These are phyloP conservation scores for Odontomyia ornata DNA, from an alignment of 2,888 invertebrate genomes.

Conservation along the genomic window DNA sequence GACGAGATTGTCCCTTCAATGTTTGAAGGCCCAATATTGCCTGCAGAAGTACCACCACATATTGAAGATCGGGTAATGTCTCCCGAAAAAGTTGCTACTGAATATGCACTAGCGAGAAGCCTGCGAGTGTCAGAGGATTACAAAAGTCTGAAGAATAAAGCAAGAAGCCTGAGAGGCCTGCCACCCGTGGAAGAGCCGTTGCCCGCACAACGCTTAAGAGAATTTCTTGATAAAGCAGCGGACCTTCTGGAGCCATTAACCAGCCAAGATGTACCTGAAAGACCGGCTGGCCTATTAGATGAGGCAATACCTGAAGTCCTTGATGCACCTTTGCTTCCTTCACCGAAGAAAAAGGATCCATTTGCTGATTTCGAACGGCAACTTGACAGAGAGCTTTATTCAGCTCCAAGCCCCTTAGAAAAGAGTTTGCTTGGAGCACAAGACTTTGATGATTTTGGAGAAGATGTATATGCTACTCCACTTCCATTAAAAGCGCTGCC, in stretches of 20 bases:
- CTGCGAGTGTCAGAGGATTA: slow-evolving; percentile 8
- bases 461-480: neutral
- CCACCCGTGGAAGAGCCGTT: neutral
- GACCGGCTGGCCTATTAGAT: slow-evolving; percentile 6
- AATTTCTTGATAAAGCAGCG: neutral
- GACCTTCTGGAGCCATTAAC: slow-evolving; percentile 20
- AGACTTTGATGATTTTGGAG: slow-evolving; percentile 12
- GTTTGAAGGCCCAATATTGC: neutral
- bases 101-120: slow-evolving; percentile 29
- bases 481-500: neutral
- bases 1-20: slow-evolving; percentile 1
- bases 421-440: neutral
- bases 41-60: neutral
- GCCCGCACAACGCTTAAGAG: neutral
- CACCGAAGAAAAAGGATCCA: slow-evolving; percentile 15
- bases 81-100: neutral
- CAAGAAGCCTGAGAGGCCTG: neutral
- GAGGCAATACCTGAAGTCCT: slow-evolving; percentile 2
- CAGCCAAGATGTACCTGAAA: neutral
- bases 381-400: slow-evolving; percentile 21
- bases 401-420: neutral
- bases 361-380: slow-evolving; percentile 41
- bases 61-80: slow-evolving; percentile 3
- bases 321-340: neutral
- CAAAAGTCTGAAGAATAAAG: slow-evolving; percentile 7